These are phyloP conservation scores for Oreochromis grahami DNA, from an alignment of 2,797 vertebrate species.

Conservation along the genomic window DNA sequence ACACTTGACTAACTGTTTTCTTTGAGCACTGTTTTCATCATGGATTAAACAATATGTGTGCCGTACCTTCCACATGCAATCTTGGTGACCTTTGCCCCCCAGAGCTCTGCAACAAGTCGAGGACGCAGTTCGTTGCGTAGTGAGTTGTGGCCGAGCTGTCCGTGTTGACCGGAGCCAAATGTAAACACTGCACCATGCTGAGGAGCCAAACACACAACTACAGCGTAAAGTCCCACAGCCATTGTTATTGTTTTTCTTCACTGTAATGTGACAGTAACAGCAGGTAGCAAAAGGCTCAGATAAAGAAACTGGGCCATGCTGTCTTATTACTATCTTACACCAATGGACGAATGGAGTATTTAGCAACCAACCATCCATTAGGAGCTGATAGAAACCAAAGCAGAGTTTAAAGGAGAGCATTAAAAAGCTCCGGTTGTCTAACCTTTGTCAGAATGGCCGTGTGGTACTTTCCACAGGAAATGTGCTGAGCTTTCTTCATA, in stretches of 20 bases:
- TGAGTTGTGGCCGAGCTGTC: conserved; percentile 88
- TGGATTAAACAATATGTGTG: fast-evolving
- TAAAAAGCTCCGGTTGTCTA: neutral
- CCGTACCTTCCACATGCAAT: conserved; percentile 78
- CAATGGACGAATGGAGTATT: too few species aligned
- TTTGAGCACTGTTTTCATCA: neutral
- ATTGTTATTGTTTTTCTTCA: too few species aligned
- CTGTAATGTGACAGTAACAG: too few species aligned
- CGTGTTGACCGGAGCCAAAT: conserved; percentile 79
- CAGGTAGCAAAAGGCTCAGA: too few species aligned
- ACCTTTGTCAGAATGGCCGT: conserved; percentile 83
- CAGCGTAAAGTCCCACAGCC: fast-evolving
- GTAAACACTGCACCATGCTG: conserved; percentile 82
- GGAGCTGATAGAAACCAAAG: too few species aligned
- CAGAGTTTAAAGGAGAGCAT: neutral
- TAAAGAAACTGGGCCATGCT: too few species aligned
- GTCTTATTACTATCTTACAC: too few species aligned
- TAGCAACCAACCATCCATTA: too few species aligned
- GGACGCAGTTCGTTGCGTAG: conserved; percentile 72
- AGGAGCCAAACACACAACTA: neutral
- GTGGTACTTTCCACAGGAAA: conserved; percentile 83
- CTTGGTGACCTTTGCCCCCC: conserved; percentile 72
- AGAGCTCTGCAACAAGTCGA: conserved; percentile 76
- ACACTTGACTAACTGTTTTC: neutral
- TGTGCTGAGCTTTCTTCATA: conserved; percentile 68